phyloP scores from a whole-genome alignment of 2,797 vertebrate genomes.

The Pelodytes ibericus region DNA sequence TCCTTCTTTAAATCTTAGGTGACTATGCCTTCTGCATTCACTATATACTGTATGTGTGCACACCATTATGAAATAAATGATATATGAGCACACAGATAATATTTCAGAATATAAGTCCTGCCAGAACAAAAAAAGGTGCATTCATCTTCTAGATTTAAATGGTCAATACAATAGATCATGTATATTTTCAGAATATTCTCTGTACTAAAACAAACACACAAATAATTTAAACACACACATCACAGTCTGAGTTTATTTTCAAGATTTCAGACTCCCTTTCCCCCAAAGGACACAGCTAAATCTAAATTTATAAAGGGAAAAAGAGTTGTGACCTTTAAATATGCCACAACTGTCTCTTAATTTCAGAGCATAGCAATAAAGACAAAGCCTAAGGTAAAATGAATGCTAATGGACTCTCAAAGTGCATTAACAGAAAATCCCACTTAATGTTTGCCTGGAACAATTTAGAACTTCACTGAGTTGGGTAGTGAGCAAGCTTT shows the following conservation, averaged over 20 bases:
- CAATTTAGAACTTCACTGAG: conserved; percentile 38
- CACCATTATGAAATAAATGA: no score
- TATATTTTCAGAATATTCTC: no score
- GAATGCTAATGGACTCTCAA: conserved; percentile 54
- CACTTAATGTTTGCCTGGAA: conserved; percentile 53
- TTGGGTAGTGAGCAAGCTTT: conserved; percentile 24
- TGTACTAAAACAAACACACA: no score
- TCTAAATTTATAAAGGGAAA: conserved; percentile 47
- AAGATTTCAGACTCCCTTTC: conserved; percentile 5
- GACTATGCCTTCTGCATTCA: no score
- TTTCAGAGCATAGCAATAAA: conserved; percentile 52
- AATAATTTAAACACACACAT: background rate
- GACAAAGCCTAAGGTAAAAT: conserved; percentile 53
- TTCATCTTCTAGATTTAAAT: no score
- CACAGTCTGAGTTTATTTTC: background rate
- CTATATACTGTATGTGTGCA: no score
- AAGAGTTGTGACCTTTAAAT: conserved; percentile 53
- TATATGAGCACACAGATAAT: no score
- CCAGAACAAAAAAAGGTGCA: no score
- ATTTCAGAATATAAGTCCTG: no score
- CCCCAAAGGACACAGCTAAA: conserved; percentile 42
- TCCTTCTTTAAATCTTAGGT: no score
- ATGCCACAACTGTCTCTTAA: conserved; percentile 53
- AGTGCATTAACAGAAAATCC: conserved; percentile 54
- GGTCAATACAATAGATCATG: no score